phyloP scores from a whole-genome alignment of 1,140 invertebrate genomes.

The Carposina sasakii region DNA sequence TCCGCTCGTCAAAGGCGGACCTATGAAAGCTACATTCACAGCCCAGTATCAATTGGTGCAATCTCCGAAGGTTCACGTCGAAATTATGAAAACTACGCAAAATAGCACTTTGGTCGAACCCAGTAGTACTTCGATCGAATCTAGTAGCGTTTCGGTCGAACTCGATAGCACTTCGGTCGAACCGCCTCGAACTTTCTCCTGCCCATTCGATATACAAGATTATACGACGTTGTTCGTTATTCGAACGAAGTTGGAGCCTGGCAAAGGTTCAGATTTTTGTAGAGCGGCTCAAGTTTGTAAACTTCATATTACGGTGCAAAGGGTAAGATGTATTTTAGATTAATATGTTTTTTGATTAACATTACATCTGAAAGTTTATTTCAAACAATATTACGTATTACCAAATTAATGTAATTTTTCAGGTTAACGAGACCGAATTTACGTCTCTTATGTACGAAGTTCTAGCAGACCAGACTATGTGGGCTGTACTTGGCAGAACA shows the following conservation, averaged over 20 bases:
- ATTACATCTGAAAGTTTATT: background rate
- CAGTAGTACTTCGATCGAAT: conserved; percentile 78
- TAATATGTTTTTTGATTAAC: background rate
- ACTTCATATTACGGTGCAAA: conserved; percentile 78
- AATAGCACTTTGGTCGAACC: too few relatives aligned
- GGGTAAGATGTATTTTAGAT: conserved; percentile 39
- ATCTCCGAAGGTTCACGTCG: too few relatives aligned
- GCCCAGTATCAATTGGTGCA: too few relatives aligned
- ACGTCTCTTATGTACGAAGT: conserved; percentile 94
- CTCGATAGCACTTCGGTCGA: too few relatives aligned
- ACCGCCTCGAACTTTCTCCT: conserved; percentile 65
- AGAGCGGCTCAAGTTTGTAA: conserved; percentile 90
- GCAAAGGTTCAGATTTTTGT: conserved; percentile 88
- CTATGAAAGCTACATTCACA: conserved; percentile 82
- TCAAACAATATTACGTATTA: too few relatives aligned
- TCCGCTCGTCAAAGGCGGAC: conserved; percentile 71
- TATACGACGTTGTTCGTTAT: conserved; percentile 87
- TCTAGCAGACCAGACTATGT: conserved; percentile 90
- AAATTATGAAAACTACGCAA: too few relatives aligned
- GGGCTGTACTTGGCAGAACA: conserved; percentile 92
- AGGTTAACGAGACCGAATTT: conserved; percentile 70
- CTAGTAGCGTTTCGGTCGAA: conserved; percentile 70
- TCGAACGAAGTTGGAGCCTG: conserved; percentile 85
- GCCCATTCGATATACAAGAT: conserved; percentile 75
- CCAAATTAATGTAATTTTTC: conserved; percentile 15